Conservation (phyloP, 2,797 vertebrate species). For the Sebastes vulpes region DNA sequence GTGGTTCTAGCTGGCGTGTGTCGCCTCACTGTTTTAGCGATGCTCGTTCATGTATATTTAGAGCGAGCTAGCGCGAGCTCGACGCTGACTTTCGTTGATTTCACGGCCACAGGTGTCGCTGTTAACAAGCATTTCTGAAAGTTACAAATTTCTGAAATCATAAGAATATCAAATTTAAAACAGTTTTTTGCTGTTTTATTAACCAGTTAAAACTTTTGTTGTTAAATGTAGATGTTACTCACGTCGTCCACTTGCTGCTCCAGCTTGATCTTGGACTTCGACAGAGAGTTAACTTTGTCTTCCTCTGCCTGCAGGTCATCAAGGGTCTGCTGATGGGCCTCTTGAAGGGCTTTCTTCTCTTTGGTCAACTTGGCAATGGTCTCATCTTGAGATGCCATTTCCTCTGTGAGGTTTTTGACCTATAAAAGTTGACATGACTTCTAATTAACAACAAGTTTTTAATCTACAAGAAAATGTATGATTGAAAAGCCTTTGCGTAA, state of each 20-base stretch:
- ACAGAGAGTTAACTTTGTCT: conserved; percentile 90
- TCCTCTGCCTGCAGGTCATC: conserved; percentile 91
- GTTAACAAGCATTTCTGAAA: no score
- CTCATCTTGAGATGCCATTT: conserved; percentile 89
- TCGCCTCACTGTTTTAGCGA: no score
- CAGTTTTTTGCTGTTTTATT: not conserved
- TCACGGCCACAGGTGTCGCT: no score
- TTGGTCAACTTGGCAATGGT: conserved; percentile 86
- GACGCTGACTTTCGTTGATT: no score
- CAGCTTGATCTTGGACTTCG: conserved; percentile 89
- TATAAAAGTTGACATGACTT: not conserved
- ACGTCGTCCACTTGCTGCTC: conserved; percentile 92
- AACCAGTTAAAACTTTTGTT: not conserved
- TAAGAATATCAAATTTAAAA: not conserved
- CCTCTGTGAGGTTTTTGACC: conserved; percentile 91
- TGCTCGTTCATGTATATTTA: no score
- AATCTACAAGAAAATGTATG: not conserved
- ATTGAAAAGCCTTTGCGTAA: conserved; percentile 39
- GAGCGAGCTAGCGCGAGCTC: no score
- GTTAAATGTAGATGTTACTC: conserved; percentile 47
- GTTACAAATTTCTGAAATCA: not conserved
- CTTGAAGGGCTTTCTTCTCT: conserved; percentile 88
- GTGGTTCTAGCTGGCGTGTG: no score
- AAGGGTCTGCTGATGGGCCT: conserved; percentile 89
- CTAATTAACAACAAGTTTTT: not conserved